Conservation (phyloP, 2,113 vertebrate species). For the Zapus hudsonius region DNA sequence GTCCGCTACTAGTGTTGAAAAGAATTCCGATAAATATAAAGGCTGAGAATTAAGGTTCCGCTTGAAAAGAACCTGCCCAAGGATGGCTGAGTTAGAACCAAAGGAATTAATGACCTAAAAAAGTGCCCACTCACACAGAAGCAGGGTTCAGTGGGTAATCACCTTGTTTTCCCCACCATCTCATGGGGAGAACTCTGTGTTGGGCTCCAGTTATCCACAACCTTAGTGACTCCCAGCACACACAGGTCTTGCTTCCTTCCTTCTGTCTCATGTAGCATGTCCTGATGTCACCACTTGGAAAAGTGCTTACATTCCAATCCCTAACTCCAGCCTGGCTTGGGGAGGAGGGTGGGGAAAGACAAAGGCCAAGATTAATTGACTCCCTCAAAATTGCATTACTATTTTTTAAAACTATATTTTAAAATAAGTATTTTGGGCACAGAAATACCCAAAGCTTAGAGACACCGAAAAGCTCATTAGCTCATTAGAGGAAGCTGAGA, state of each 20-base stretch:
- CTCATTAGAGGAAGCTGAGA: neutral
- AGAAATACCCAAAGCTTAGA: conserved; percentile 28
- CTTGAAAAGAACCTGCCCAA: neutral
- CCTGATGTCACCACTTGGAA: neutral
- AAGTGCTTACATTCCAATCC: neutral
- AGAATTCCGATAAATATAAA: neutral
- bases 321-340: neutral
- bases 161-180: neutral
- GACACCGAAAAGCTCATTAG: neutral
- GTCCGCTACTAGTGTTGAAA: neutral
- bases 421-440: neutral
- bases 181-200: neutral
- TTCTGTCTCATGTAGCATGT: neutral
- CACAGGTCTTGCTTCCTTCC: neutral
- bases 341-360: neutral
- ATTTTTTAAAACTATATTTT: neutral
- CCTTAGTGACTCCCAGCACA: neutral
- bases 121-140: neutral
- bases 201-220: neutral
- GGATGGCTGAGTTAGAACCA: neutral
- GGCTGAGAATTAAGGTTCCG: neutral
- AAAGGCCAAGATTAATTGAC: neutral
- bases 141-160: neutral
- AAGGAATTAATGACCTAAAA: neutral
- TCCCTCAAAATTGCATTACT: neutral